phyloP scores from a whole-genome alignment of 2,888 invertebrate genomes.

The Aspidapion aeneum region DNA sequence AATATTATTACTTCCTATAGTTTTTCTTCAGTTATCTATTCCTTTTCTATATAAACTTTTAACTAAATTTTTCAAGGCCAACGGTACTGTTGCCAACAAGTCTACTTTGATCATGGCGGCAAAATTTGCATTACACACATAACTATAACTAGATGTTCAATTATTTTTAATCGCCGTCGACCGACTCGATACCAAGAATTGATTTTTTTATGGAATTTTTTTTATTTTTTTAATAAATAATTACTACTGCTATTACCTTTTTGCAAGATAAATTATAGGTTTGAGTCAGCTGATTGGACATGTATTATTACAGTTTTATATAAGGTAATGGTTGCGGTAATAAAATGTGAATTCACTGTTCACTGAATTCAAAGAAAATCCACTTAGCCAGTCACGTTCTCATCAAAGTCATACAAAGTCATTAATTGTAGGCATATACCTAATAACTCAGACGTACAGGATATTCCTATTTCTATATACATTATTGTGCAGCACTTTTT shows the following conservation, averaged over 20 bases:
- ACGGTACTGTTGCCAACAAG: not conserved
- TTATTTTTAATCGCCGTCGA: constrained; percentile 5
- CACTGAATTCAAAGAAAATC: too few species aligned
- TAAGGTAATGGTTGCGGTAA: not conserved
- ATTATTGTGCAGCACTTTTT: too few species aligned
- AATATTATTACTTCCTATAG: too few species aligned
- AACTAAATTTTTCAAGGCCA: constrained; percentile 1
- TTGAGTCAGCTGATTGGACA: not conserved
- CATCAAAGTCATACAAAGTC: too few species aligned
- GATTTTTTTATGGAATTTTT: not conserved
- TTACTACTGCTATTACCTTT: not conserved
- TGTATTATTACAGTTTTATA: not conserved
- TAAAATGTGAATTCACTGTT: too few species aligned
- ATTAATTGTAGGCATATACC: too few species aligned
- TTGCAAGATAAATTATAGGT: not conserved
- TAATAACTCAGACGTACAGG: too few species aligned
- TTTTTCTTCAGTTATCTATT: too few species aligned
- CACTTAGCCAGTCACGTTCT: too few species aligned
- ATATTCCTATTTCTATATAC: too few species aligned
- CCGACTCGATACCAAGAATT: constrained; percentile 1
- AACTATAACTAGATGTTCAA: not conserved
- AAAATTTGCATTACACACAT: constrained; percentile 3
- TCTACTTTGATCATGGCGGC: not conserved
- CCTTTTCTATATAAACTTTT: not conserved
- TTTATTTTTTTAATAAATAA: not conserved